Evolutionary conservation across 2,797 vertebrate genomes (phyloP).

Genomic region (Echiichthys vipera): DNA sequence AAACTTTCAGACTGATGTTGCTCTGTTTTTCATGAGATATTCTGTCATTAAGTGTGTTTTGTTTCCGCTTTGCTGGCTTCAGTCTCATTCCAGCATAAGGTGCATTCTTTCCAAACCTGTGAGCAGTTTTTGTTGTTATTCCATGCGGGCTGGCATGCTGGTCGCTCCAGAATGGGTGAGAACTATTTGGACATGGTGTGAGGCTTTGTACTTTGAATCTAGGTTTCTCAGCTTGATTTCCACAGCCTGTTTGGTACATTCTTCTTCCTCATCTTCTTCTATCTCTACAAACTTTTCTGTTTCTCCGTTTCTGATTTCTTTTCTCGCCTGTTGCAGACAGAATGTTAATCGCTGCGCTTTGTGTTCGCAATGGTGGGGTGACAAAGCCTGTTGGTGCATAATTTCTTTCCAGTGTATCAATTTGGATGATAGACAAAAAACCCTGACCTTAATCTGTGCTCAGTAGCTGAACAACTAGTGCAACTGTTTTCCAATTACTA

Average conservation of each 20-base stretch:
- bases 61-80: conserved; percentile 48
- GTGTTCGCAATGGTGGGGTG: background rate
- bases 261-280: conserved; percentile 37
- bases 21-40: conserved; percentile 45
- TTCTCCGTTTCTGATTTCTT: conserved; percentile 20
- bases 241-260: conserved; percentile 58
- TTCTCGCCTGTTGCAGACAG: conserved; percentile 2
- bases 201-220: conserved; percentile 61
- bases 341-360: background rate
- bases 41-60: conserved; percentile 48
- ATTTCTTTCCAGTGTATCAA: background rate
- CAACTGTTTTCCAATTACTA: background rate
- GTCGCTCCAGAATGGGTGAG: conserved; percentile 50
- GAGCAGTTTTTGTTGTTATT: conserved; percentile 54
- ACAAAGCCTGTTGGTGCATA: conserved; percentile 2
- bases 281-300: conserved; percentile 36
- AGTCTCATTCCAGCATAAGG: conserved; percentile 39
- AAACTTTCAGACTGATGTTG: conserved; percentile 62
- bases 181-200: conserved; percentile 64
- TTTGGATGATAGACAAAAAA: background rate
- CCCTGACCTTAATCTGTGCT: background rate
- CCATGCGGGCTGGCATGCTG: conserved; percentile 55
- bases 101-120: conserved; percentile 49
- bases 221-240: conserved; percentile 54
- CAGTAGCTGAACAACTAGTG: background rate